These are phyloP conservation scores for Pelobates cultripes DNA, from an alignment of 2,797 vertebrate genomes.

Conservation along the genomic window DNA sequence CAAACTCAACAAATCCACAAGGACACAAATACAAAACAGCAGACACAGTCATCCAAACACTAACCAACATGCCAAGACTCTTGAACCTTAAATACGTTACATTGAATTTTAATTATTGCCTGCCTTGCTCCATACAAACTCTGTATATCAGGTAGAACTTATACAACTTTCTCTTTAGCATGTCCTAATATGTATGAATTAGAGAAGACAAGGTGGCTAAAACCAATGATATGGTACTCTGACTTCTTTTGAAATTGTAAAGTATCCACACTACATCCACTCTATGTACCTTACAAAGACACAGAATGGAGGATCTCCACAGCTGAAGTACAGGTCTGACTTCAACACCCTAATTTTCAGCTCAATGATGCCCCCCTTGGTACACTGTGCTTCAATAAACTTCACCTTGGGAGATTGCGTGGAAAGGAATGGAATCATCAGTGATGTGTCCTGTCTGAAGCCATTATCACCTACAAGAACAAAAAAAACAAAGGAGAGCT, in stretches of 20 bases:
- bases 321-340: conserved; percentile 17
- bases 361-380: conserved; percentile 22
- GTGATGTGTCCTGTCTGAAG: conserved; percentile 39
- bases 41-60: conserved; percentile 13
- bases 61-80: neutral
- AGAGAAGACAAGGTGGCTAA: neutral
- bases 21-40: conserved; percentile 13
- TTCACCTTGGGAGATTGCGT: conserved; percentile 25
- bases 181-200: neutral
- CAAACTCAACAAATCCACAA: neutral
- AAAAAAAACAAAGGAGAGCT: conserved; percentile 37
- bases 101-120: neutral
- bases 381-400: conserved; percentile 31
- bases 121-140: neutral
- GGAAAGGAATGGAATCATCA: conserved; percentile 32
- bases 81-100: neutral
- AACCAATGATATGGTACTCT: conserved; percentile 26
- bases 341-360: conserved; percentile 28
- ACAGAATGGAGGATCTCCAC: conserved; percentile 27
- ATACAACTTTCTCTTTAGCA: neutral
- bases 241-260: neutral
- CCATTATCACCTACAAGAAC: conserved; percentile 44
- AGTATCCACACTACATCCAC: conserved; percentile 5
- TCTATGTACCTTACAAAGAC: conserved; percentile 32
- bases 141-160: neutral